Evolutionary conservation across 2,888 invertebrate genomes (phyloP), one percentile per base, ranked within the genome.

Genomic region (Drosophila emarginata): DNA sequence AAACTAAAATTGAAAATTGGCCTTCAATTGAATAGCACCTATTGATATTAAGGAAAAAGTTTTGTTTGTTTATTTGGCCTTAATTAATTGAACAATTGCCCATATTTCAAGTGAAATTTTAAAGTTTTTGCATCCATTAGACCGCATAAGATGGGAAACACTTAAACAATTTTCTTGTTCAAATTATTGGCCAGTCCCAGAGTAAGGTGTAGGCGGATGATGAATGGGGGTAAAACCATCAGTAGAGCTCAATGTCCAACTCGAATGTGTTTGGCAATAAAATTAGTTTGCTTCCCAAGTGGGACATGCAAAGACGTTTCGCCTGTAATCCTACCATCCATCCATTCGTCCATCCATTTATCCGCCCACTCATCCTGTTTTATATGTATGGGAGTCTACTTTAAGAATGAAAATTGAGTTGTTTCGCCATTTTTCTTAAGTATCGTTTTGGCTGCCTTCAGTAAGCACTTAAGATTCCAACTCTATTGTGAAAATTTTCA

Each of bases 221-320:
- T n/a, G n/a, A n/a, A n/a, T n/a, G n/a, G n/a, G n/a, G n/a, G n/a
- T n/a, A n/a, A n/a, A n/a, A n/a, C n/a, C n/a, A n/a, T n/a, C n/a
- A 40, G 40, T 14, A 40, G 67, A 54, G 56, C 64, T 64, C 67
- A 57, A 54, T 64, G 61, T 32, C 39, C 53, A 32, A 72, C 63
- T 67, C 72, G 87, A 84, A 80, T 84, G 85, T 84, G 87, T 76
- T 80, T 58, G 65, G 66, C 82, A 85, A 83, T 86, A 80, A 88
- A 88, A 84, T 88, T 80, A 88, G 88, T 75, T 86, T 72, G 66
- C 73, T 61, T 14, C 45, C 23, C 64, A 59, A 62, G 15, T 59
- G 39, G 72, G 77, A 83, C 78, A 83, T 86, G 80, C 79, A 84
- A 86, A 86, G 84, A 88, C 72, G 88, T 83, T 66, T 85, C 56